These are phyloP conservation scores for Hipparchia semele DNA, from an alignment of 2,888 invertebrate genomes.

Conservation along the genomic window DNA sequence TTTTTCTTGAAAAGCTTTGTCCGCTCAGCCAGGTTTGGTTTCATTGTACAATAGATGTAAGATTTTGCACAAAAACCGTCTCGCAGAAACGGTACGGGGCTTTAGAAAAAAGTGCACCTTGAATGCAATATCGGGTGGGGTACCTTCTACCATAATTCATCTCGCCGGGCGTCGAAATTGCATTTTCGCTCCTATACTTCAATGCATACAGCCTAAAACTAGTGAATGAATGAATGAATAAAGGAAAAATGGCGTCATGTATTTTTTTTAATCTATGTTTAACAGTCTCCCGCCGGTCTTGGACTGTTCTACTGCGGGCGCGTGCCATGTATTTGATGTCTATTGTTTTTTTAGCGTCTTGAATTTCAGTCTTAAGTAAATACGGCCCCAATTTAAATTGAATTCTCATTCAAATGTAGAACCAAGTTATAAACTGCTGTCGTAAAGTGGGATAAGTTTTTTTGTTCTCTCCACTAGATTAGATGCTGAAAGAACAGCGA, in stretches of 20 bases:
- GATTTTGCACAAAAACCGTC: slow-evolving; percentile 80
- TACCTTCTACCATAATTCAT: slow-evolving; percentile 32
- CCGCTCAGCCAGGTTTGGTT: slow-evolving; percentile 54
- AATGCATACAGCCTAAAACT: slow-evolving; percentile 36
- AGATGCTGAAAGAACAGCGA: too few relatives aligned
- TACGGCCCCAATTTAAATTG: background rate
- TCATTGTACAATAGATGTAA: slow-evolving; percentile 75
- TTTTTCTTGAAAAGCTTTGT: slow-evolving; percentile 60
- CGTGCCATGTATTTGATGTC: slow-evolving; percentile 68
- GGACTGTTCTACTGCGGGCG: slow-evolving; percentile 59
- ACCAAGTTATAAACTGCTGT: background rate
- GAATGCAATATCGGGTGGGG: slow-evolving; percentile 34
- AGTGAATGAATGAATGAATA: slow-evolving; percentile 37
- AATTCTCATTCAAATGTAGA: background rate
- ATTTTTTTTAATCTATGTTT: slow-evolving; percentile 38
- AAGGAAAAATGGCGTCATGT: slow-evolving; percentile 30
- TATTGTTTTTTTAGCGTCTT: slow-evolving; percentile 56
- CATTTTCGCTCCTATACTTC: slow-evolving; percentile 41
- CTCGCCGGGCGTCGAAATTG: slow-evolving; percentile 30
- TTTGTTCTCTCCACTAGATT: too few relatives aligned
- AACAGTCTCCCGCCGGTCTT: slow-evolving; percentile 43
- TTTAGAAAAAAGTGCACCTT: slow-evolving; percentile 56
- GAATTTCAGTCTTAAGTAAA: slow-evolving; percentile 24
- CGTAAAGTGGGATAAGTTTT: too few relatives aligned
- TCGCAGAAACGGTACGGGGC: slow-evolving; percentile 57